Evolutionary conservation across 2,888 invertebrate genomes (phyloP).

Genomic region (Artemia sinica): DNA sequence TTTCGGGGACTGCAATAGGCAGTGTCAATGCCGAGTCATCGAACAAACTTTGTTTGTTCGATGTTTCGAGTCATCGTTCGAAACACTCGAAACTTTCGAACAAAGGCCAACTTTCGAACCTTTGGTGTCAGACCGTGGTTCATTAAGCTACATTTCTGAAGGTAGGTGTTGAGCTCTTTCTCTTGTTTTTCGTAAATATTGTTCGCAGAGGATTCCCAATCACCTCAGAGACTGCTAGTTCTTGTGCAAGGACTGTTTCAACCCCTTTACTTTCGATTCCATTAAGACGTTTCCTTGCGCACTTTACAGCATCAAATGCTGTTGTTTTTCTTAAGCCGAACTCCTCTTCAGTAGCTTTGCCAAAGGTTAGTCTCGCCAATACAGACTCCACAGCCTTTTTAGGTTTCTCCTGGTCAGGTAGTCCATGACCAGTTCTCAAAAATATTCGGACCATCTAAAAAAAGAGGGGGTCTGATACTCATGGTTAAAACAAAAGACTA

Average conservation of each 20-base stretch:
- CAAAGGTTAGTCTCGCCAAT: not conserved
- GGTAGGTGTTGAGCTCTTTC: too few species aligned
- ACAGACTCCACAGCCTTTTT: slow-evolving; percentile 6
- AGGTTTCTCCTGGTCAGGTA: too few species aligned
- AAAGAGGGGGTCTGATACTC: too few species aligned
- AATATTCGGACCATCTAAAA: too few species aligned
- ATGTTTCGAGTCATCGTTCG: slow-evolving; percentile 11
- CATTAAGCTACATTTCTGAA: too few species aligned
- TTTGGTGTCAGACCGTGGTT: too few species aligned
- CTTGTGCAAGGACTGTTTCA: too few species aligned
- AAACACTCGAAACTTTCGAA: slow-evolving; percentile 15
- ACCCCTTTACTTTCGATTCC: not conserved
- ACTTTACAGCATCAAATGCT: not conserved
- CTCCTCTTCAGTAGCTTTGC: slow-evolving; percentile 13
- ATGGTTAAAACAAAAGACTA: too few species aligned
- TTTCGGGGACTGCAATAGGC: not conserved
- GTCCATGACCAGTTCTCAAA: too few species aligned
- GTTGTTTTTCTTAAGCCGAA: slow-evolving; percentile 1
- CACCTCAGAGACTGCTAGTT: too few species aligned
- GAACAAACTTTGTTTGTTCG: not conserved
- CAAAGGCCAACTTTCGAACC: slow-evolving; percentile 16
- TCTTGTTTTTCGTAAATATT: too few species aligned
- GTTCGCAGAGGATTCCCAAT: too few species aligned
- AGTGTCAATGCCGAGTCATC: slow-evolving; percentile 5
- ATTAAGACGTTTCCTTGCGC: not conserved